Evolutionary conservation across 2,888 invertebrate species (phyloP).

Genomic region (Euplexia lucipara): DNA sequence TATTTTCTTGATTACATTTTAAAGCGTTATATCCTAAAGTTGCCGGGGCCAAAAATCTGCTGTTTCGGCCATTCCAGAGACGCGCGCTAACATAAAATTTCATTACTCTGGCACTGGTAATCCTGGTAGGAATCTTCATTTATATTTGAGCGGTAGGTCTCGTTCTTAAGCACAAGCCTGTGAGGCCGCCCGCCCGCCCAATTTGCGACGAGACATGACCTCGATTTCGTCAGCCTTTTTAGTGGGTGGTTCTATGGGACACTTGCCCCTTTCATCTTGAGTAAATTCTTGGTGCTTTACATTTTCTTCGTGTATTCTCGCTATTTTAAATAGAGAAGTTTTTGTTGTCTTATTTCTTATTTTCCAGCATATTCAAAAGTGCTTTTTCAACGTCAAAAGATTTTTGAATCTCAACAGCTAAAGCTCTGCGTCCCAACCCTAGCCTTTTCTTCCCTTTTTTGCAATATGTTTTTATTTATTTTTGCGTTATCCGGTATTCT

Average conservation of each 20-base stretch:
- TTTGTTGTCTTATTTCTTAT: conserved; percentile 29
- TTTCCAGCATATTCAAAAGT: conserved; percentile 14
- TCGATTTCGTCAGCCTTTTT: conserved; percentile 75
- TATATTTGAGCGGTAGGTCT: conserved; percentile 65
- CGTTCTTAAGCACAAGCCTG: conserved; percentile 56
- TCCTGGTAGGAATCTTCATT: conserved; percentile 68
- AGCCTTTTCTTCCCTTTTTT: no score
- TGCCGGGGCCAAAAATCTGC: conserved; percentile 44
- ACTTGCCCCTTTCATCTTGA: conserved; percentile 54
- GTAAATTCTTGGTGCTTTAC: conserved; percentile 50
- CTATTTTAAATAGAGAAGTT: conserved; percentile 22
- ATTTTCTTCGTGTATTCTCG: conserved; percentile 36
- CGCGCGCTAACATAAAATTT: conserved; percentile 66
- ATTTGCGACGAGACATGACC: conserved; percentile 70
- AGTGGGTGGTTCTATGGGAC: conserved; percentile 57
- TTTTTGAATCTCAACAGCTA: not conserved
- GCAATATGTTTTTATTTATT: not conserved
- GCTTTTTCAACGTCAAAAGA: not conserved
- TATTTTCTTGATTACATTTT: conserved; percentile 52
- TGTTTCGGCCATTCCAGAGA: conserved; percentile 48
- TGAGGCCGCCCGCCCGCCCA: conserved; percentile 72
- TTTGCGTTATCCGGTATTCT: no score
- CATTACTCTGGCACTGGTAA: conserved; percentile 63
- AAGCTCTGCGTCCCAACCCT: not conserved
- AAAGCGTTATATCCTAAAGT: conserved; percentile 43